Evolutionary conservation across 2,113 vertebrate genomes (phyloP).

Genomic region (Aphelocoma coerulescens): DNA sequence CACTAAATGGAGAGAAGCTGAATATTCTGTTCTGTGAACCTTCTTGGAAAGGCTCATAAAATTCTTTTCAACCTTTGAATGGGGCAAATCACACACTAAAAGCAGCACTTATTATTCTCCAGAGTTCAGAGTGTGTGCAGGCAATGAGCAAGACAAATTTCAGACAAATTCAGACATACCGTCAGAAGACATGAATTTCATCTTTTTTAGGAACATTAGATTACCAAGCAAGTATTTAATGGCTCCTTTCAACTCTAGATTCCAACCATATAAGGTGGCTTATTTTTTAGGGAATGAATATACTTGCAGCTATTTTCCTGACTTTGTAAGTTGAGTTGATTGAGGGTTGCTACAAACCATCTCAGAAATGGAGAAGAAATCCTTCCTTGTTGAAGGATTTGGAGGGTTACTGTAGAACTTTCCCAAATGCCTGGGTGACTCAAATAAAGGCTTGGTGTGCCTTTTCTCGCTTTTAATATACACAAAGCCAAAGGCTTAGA

Average conservation of each 20-base stretch:
- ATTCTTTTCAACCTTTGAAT: not conserved
- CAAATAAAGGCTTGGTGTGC: not conserved
- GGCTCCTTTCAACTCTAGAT: not conserved
- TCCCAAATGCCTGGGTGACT: not conserved
- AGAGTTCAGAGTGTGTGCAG: not conserved
- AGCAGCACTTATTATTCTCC: not conserved
- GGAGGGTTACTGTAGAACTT: not conserved
- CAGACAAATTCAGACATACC: not conserved
- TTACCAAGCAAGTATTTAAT: slow-evolving; percentile 8
- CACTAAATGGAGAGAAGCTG: not conserved
- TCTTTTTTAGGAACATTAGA: not conserved
- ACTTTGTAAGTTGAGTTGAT: rapidly evolving
- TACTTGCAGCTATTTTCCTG: not conserved
- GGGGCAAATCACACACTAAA: not conserved
- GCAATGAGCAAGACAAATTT: not conserved
- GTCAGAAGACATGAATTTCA: slow-evolving; percentile 4
- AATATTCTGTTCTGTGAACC: not conserved
- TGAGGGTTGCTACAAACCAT: not conserved
- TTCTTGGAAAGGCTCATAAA: not conserved
- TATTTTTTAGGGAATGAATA: not conserved
- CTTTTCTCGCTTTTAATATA: not conserved
- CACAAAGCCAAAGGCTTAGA: not conserved
- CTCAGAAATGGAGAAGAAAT: not conserved
- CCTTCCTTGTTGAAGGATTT: not conserved
- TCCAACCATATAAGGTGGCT: not conserved